Percentiles rank a stretch among this genome's conserved stretches.
Conservation (phyloP, 2,113 vertebrate genomes). For the Panthera tigris region DNA sequence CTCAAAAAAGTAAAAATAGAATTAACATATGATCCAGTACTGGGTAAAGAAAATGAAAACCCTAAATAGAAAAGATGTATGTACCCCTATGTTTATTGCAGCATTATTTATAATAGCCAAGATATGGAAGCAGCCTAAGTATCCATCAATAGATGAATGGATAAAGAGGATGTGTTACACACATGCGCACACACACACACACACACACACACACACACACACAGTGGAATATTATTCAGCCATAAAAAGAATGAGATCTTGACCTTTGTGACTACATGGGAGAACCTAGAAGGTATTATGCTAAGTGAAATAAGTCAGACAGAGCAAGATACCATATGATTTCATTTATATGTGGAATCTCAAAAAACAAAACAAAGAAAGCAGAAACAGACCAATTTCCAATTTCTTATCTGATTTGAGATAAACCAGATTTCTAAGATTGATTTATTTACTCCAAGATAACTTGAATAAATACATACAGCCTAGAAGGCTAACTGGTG, state of each 20-base stretch:
- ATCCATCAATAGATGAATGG: background rate
- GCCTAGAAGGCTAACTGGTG: background rate
- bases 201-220: background rate
- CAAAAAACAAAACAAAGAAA: background rate
- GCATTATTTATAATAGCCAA: background rate
- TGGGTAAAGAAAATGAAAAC: background rate
- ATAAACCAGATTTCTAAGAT: background rate
- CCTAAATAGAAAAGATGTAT: background rate
- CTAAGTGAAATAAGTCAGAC: background rate
- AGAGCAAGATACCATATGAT: background rate
- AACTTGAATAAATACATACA: background rate
- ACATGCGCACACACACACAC: no score
- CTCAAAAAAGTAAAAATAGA: background rate
- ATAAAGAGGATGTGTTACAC: background rate
- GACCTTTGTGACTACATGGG: background rate
- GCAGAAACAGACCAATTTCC: background rate
- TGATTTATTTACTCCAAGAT: constrained; percentile 5
- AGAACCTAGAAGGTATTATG: background rate
- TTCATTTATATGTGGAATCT: background rate
- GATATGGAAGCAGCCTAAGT: background rate
- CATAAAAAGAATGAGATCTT: background rate
- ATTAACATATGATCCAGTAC: background rate
- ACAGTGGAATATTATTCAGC: background rate
- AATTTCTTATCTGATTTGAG: background rate
- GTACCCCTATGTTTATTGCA: background rate